Evolutionary conservation across 2,113 vertebrate species (phyloP), one percentile per base, ranked within the genome.

Genomic region (Shinisaurus crocodilurus): DNA sequence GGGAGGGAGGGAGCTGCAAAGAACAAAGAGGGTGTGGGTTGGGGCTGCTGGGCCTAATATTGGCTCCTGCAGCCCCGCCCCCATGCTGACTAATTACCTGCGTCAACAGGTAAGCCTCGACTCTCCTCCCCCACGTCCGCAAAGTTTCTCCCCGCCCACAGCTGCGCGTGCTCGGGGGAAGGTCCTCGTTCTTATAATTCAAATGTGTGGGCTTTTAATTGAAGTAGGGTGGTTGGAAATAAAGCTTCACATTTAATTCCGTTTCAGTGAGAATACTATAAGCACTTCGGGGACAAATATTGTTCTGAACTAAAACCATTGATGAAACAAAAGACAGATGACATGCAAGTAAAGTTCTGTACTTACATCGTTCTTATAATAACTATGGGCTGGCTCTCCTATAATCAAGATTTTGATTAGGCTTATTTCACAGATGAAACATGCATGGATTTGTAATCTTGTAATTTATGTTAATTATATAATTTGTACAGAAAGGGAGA

Each of bases 301-400:
- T 0, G 0, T 40, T 80, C 79, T 5, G 1, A 1, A 8, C 48
- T 32, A 9, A 0, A 0, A 77, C 0, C 57, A 37, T 27, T 0
- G 0, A 50, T 37, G 43, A 43, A 37, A 50, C 27, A 18, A 54
- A n/a, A 87, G 82, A 45, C 82, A 0, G 20, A 74, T 13, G 0
- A 4, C 0, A 1, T 0, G 8, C 8, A 0, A 1, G 63, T 16
- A 57, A 79, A 79, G 3, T 0, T 85, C 90, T 27, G 54, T 77
- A 90, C 86, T 82, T 34, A 72, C 75, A 45, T 0, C 0, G 9
- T 12, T 80, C 88, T 88, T 1, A 72, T 40, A 32, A 72, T 2
- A n/a, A 87, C 76, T 85, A 6, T 79, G 54, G 91, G 70, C n/a
- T 0, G 1, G 0, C 0, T 87, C 89, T 90, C 79, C 89, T 48